Conservation (phyloP, 2,888 invertebrate genomes). For the Tenodera sinensis region DNA sequence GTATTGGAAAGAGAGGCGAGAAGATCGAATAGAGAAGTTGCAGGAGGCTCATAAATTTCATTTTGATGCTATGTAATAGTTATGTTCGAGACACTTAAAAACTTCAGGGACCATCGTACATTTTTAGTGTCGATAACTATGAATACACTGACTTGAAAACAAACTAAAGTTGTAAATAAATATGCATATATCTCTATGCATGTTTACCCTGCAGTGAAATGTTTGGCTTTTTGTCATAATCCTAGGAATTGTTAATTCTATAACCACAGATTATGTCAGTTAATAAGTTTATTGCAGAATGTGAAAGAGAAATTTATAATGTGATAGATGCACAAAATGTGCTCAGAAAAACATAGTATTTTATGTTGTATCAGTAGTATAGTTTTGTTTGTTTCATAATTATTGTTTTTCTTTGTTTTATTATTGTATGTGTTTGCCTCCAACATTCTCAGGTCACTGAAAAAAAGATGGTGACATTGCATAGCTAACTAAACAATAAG, state of each 20-base stretch:
- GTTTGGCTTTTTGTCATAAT: neutral
- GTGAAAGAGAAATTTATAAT: too few species aligned
- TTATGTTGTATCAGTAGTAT: too few species aligned
- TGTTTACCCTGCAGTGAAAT: neutral
- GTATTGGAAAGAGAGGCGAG: constrained; percentile 85
- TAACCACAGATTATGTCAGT: neutral
- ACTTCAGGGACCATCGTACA: neutral
- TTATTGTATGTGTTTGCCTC: too few species aligned
- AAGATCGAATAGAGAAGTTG: constrained; percentile 72
- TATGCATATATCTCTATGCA: neutral
- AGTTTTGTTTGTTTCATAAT: too few species aligned
- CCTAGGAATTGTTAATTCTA: neutral
- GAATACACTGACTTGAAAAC: neutral
- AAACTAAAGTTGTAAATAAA: neutral
- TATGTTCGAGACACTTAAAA: neutral
- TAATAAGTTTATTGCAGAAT: too few species aligned
- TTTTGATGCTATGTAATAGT: constrained; percentile 74
- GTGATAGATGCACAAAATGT: too few species aligned
- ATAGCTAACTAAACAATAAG: too few species aligned
- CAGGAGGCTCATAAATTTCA: constrained; percentile 81
- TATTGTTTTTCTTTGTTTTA: too few species aligned
- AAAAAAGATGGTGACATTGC: too few species aligned
- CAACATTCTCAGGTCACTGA: too few species aligned
- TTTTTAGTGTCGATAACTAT: neutral
- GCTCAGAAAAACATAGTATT: too few species aligned